Base-by-base conservation (phyloP, 2,888 invertebrate genomes). In the Esperia sulphurella region DNA sequence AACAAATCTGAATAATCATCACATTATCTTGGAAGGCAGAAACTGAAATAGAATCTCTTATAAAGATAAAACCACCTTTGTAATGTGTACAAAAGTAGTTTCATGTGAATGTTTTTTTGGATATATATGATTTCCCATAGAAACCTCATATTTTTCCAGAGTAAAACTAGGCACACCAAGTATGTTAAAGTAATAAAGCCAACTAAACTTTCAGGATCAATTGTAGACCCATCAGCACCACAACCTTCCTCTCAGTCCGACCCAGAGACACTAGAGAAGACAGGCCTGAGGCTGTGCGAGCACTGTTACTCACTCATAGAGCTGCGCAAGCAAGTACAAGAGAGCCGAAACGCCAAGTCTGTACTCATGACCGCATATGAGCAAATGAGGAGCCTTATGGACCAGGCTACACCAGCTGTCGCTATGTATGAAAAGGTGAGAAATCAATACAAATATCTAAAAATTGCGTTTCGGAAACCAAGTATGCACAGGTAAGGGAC, bases 281-380 rank as follows among this genome's bases (percentile, higher is more conserved):
- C 76, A 29, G 86, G 91, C 44, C 90, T 96, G 41, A 90, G 95
- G 12, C 85, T 94, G 2, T 96, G 95, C 62, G 91, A 92, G 30
- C 95, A 95, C 73, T 97, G 97, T 63, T 93, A 93, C 50, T 93
- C 94, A 68, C 91, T 97, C 49, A 87, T 98, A 44, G 96, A 97
- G 65, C 80, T 96, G 38, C 92, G 97, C 58, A 91, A 92, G 61
- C 92, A 93, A 65, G 92, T 95, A 68, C 95, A 97, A 72, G 95
- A 97, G 55, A 94, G 94, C 55, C 92, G 96, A 62, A 95, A 94
- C 48, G 92, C 93, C 35, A 96, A 96, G 63, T 96, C 97, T 6
- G 90, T 93, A 1, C 91, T 98, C 30, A 93, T 94, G 54, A 93
- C 95, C 37, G 92, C 96, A 31, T 98, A 98, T 77, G 94, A 95